A percentile compares a stretch with the other conserved stretches of the same genome.
phyloP scores from a whole-genome alignment of 2,113 vertebrate genomes.

The Platysteira castanea region DNA sequence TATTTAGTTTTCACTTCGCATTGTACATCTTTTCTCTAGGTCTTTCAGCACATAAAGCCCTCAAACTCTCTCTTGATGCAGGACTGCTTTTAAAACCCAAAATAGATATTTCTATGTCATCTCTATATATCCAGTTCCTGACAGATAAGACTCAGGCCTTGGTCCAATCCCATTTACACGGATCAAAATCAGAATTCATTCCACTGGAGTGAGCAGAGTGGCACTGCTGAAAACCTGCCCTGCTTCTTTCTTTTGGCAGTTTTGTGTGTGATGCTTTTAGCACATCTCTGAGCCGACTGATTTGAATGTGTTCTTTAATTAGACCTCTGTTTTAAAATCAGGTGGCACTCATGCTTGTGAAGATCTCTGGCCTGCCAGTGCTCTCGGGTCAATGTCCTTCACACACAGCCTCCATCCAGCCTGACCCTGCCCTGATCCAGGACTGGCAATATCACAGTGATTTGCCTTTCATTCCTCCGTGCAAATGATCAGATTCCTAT shows the following conservation, averaged over 20 bases:
- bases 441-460: background rate
- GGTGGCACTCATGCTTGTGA: background rate
- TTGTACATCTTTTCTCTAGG: background rate
- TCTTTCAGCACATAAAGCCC: background rate
- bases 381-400: background rate
- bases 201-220: background rate
- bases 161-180: background rate
- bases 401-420: background rate
- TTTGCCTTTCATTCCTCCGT: background rate
- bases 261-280: background rate
- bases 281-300: background rate
- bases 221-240: background rate
- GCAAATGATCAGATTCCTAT: background rate
- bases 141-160: background rate
- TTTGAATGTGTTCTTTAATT: slow-evolving; percentile 7
- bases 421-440: background rate
- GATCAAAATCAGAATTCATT: slow-evolving; percentile 24
- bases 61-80: background rate
- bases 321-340: background rate
- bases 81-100: background rate
- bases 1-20: background rate
- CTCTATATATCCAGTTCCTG: background rate
- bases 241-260: background rate
- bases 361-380: background rate
- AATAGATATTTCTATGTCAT: background rate